Evolutionary conservation across 2,113 vertebrate species (phyloP), one percentile per base, ranked within the genome.

Genomic region (Bubo bubo): DNA sequence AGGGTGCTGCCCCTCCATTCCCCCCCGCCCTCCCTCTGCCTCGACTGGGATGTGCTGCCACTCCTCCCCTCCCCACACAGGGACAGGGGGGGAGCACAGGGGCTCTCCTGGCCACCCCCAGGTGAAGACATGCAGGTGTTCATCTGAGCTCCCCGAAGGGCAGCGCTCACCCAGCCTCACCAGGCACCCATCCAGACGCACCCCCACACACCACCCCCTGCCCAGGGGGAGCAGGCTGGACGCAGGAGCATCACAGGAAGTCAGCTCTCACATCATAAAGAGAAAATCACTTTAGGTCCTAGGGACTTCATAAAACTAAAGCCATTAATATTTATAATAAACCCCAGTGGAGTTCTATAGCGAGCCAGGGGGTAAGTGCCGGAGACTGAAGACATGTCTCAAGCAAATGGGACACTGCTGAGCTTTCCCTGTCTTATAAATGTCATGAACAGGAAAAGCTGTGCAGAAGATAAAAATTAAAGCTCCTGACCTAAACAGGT

Each of bases 201-300:
- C 5, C 1, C 18, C 10, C n/a, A 8, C 15, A n/a, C 23, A 16
- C 17, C 1, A 3, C 26, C 20, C 26, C 0, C 0, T 10, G 63
- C 23, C 70, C 0, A 0, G 18, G 20, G 20, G 70, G 8, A 52
- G 37, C 47, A 64, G 43, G 26, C 26, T 64, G 70, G 55, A 8
- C 7, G 15, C 50, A 26, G 70, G 34, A 43, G 16, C 47, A 30
- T 12, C 60, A 79, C 60, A 72, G 35, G 59, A 67, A 86, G n/a
- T 21, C 6, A 4, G 32, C 22, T 83, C n/a, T 68, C 28, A 35
- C 39, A 41, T 49, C 52, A 72, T 35, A 28, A 76, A 72, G 27
- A 32, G 16, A 49, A 83, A 47, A 68, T 19, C 52, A 27, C 43
- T 91, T 89, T 20, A 86, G 24, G n/a, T 88, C 79, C 62, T 41